These are phyloP conservation scores for Aporophyla nigra DNA, from an alignment of 2,888 invertebrate species.

Conservation along the genomic window DNA sequence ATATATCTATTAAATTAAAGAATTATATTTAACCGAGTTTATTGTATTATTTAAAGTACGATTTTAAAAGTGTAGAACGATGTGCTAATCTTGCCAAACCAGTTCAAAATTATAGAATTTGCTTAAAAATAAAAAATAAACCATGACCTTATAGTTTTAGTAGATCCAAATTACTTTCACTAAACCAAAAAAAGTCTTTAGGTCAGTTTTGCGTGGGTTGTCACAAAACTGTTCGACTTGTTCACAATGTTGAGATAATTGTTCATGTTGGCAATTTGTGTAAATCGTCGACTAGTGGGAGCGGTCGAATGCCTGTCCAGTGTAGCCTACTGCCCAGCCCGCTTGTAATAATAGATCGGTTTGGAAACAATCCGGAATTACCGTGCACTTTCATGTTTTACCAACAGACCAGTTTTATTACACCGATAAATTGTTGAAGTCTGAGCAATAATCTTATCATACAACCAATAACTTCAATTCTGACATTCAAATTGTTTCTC, in stretches of 20 bases:
- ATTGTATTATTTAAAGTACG: background rate
- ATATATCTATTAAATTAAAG: background rate
- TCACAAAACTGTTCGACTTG: constrained; percentile 10
- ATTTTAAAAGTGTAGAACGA: background rate
- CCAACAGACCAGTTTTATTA: constrained; percentile 56
- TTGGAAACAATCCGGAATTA: constrained; percentile 65
- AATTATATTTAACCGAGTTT: background rate
- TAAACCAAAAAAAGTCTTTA: constrained; percentile 2
- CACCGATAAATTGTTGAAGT: constrained; percentile 46
- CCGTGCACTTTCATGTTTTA: constrained; percentile 62
- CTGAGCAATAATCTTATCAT: constrained; percentile 44
- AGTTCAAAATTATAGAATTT: background rate
- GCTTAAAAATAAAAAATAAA: background rate
- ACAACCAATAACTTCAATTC: constrained; percentile 17
- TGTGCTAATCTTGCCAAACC: background rate
- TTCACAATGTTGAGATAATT: constrained; percentile 31
- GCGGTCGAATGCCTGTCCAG: constrained; percentile 40
- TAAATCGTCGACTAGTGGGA: constrained; percentile 33
- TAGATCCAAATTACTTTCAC: constrained; percentile 22
- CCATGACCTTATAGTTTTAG: background rate
- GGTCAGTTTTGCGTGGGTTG: constrained; percentile 28
- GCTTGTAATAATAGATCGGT: constrained; percentile 58
- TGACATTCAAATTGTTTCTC: constrained; percentile 1
- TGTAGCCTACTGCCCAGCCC: constrained; percentile 15
- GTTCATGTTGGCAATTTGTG: constrained; percentile 35